Conservation (phyloP, 2,888 invertebrate species). For the Ischnus inquisitorius region DNA sequence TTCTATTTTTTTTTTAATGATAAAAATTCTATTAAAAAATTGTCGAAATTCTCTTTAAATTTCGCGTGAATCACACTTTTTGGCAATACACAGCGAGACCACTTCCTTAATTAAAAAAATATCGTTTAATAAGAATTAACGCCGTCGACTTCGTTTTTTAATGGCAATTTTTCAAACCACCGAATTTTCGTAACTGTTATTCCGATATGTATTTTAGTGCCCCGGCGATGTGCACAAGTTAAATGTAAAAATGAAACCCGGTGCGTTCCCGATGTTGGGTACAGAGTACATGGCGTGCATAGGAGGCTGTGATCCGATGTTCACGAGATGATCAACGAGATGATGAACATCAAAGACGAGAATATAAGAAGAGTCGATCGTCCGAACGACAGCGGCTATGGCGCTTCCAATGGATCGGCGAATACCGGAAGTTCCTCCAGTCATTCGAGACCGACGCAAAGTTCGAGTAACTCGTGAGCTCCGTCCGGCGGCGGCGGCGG, state of each 20-base stretch:
- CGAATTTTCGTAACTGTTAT: background rate
- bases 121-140: too few species aligned
- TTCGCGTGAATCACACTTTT: too few species aligned
- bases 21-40: too few species aligned
- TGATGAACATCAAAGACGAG: slow-evolving; percentile 87
- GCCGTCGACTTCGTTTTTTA: too few species aligned
- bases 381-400: slow-evolving; percentile 71
- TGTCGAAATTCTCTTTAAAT: too few species aligned
- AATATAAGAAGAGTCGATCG: slow-evolving; percentile 80
- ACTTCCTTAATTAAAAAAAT: too few species aligned
- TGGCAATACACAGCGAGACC: too few species aligned
- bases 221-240: slow-evolving; percentile 77
- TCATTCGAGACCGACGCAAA: slow-evolving; percentile 26
- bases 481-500: background rate
- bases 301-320: slow-evolving; percentile 91
- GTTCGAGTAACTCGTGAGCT: slow-evolving; percentile 18
- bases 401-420: slow-evolving; percentile 48
- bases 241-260: slow-evolving; percentile 86
- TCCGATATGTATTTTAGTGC: slow-evolving; percentile 75
- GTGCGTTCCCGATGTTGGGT: slow-evolving; percentile 84
- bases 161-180: too few species aligned
- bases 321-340: slow-evolving; percentile 86
- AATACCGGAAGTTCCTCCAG: slow-evolving; percentile 20
- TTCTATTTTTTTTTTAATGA: too few species aligned
- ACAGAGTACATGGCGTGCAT: slow-evolving; percentile 88